These are phyloP conservation scores for Arrhamphus sclerolepis DNA, from an alignment of 2,797 vertebrate species.

Conservation along the genomic window DNA sequence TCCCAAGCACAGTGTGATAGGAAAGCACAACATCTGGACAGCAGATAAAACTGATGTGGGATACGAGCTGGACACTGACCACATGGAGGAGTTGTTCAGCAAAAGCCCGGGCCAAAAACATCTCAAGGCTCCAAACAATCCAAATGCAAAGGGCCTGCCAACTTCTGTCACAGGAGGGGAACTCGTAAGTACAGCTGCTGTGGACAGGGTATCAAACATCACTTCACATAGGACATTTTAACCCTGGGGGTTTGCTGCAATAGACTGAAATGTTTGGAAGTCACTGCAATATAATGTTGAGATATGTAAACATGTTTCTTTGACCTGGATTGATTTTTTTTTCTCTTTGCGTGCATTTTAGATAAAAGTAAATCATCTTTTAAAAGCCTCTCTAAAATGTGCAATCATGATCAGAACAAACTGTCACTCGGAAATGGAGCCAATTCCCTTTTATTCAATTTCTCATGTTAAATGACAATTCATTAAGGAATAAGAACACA, in stretches of 20 bases:
- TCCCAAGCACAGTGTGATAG: constrained; percentile 78
- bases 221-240: constrained; percentile 4
- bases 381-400: constrained; percentile 10
- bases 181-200: constrained; percentile 60
- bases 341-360: constrained; percentile 4
- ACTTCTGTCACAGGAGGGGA: constrained; percentile 47
- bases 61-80: constrained; percentile 81
- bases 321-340: constrained; percentile 30
- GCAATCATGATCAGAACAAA: not conserved
- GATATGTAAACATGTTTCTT: constrained; percentile 14
- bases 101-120: constrained; percentile 65
- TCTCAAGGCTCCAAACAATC: constrained; percentile 44
- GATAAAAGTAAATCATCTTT: constrained; percentile 19
- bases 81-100: constrained; percentile 86
- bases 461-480: too few species aligned
- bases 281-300: constrained; percentile 24
- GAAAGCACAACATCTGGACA: constrained; percentile 85
- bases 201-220: not conserved
- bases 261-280: constrained; percentile 8
- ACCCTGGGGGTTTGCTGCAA: constrained; percentile 13
- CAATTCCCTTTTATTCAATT: too few species aligned
- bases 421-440: not conserved
- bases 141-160: constrained; percentile 59
- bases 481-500: too few species aligned
- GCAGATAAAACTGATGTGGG: constrained; percentile 63